These are phyloP conservation scores for Trichogramma evanescens DNA, from an alignment of 2,888 invertebrate species.

Conservation along the genomic window DNA sequence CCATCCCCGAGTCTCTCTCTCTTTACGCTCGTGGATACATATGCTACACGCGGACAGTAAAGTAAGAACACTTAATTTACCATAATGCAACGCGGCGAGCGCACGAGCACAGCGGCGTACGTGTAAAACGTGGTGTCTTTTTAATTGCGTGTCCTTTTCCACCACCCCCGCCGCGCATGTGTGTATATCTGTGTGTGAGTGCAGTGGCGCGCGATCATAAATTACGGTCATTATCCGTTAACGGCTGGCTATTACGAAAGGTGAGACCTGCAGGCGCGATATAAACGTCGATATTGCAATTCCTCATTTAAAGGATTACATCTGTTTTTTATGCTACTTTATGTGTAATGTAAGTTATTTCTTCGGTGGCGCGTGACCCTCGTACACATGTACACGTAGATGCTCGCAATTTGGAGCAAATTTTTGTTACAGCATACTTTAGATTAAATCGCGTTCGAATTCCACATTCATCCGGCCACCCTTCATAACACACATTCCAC, in stretches of 20 bases:
- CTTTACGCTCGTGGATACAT: neutral
- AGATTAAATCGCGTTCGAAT: no score
- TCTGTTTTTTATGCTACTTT: no score
- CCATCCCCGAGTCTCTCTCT: neutral
- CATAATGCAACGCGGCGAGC: neutral
- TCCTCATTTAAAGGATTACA: neutral
- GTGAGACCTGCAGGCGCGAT: conserved; percentile 31
- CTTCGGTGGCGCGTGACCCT: no score
- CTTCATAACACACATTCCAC: no score
- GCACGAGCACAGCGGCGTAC: neutral
- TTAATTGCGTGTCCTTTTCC: conserved; percentile 25
- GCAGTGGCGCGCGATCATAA: conserved; percentile 30
- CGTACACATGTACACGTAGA: no score
- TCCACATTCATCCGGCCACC: no score
- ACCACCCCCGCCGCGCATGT: neutral
- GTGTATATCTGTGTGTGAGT: no score
- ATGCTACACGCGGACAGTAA: neutral
- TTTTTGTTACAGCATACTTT: no score
- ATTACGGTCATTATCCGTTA: conserved; percentile 35
- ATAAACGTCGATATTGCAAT: conserved; percentile 27
- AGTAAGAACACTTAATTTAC: conserved; percentile 8
- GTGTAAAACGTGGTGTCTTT: conserved; percentile 26
- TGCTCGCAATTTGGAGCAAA: no score
- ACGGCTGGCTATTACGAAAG: conserved; percentile 33
- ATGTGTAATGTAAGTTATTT: no score